Evolutionary conservation across 2,113 vertebrate genomes (phyloP).

Genomic region (Oxygymnocypris stewartii): DNA sequence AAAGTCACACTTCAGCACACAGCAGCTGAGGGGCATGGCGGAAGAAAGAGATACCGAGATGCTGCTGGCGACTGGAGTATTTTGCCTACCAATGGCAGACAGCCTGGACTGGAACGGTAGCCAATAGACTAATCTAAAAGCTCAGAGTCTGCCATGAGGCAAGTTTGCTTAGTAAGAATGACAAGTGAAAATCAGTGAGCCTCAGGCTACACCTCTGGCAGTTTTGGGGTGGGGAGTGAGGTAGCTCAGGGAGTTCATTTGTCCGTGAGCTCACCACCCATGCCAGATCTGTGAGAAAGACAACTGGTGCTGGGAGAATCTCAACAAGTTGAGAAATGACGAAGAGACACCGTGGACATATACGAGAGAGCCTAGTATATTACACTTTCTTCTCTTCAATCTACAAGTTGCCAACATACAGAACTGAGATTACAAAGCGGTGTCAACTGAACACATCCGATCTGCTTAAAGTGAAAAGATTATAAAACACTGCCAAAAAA

Average conservation of each 20-base stretch:
- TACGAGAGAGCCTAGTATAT: not conserved
- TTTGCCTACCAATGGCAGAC: constrained; percentile 32
- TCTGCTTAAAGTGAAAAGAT: not conserved
- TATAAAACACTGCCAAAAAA: not conserved
- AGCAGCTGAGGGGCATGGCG: constrained; percentile 30
- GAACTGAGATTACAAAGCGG: not conserved
- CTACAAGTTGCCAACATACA: not conserved
- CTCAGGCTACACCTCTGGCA: constrained; percentile 50
- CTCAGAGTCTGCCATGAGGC: constrained; percentile 25
- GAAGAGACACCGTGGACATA: not conserved
- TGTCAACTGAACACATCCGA: not conserved
- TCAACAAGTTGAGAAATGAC: constrained; percentile 7
- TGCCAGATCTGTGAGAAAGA: constrained; percentile 34
- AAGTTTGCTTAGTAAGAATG: constrained; percentile 51
- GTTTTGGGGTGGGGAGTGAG: not conserved
- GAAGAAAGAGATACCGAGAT: constrained; percentile 14
- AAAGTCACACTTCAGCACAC: constrained; percentile 21
- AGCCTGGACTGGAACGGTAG: constrained; percentile 42
- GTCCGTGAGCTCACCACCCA: constrained; percentile 14
- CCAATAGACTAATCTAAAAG: constrained; percentile 46
- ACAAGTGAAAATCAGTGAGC: constrained; percentile 49
- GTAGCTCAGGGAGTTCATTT: constrained; percentile 16
- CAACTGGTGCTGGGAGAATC: not conserved
- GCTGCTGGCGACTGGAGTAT: constrained; percentile 1
- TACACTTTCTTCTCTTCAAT: not conserved